A percentile compares a stretch with the other conserved stretches of the same genome.
These are phyloP conservation scores for Cotesia typhae DNA, from an alignment of 1,140 invertebrate species.

Conservation along the genomic window DNA sequence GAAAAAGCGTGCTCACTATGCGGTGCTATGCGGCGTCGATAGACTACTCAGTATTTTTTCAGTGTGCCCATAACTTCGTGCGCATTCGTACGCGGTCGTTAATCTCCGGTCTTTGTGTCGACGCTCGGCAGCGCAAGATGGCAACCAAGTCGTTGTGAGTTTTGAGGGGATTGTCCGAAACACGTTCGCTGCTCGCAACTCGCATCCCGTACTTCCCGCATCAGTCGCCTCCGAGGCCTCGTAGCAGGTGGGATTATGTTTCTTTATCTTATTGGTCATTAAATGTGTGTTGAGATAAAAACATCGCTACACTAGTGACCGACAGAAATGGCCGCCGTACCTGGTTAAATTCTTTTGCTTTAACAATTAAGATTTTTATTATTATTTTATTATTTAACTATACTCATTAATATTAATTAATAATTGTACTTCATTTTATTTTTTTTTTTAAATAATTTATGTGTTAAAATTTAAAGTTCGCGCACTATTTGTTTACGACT, in stretches of 20 bases:
- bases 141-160: constrained; percentile 26
- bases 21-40: constrained; percentile 31
- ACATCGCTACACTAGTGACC: constrained; percentile 9
- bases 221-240: constrained; percentile 42
- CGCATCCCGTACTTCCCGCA: neutral
- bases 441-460: no score
- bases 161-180: constrained; percentile 34
- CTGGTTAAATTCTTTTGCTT: constrained; percentile 9
- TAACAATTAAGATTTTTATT: neutral
- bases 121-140: constrained; percentile 28
- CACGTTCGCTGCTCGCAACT: neutral
- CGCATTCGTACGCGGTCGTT: constrained; percentile 35
- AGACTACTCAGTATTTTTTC: constrained; percentile 10
- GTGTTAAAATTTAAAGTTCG: no score
- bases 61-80: neutral
- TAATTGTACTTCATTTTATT: no score
- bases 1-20: constrained; percentile 19
- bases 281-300: constrained; percentile 33
- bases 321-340: constrained; percentile 36
- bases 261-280: constrained; percentile 32
- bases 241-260: constrained; percentile 40
- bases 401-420: neutral
- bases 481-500: no score
- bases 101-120: constrained; percentile 39
- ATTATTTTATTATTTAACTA: neutral